Base-by-base conservation (phyloP, 1,140 invertebrate species). In the Plectrocnemia conspersa region DNA sequence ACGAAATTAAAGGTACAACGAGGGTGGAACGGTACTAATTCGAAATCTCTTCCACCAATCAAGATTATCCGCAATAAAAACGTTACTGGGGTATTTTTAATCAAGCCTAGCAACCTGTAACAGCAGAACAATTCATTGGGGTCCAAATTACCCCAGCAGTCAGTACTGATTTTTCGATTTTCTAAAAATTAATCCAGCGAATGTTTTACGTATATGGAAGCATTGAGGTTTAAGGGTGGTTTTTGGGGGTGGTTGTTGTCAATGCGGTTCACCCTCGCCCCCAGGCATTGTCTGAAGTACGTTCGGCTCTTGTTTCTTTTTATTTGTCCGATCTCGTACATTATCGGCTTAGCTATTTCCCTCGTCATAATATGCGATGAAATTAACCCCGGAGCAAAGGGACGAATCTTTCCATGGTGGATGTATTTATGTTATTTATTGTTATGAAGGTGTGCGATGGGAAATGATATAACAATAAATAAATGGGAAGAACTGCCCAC, bases 61-160 rank as follows among this genome's bases (percentile, higher is more conserved):
- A 62, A 48, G 60, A 62, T 62, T 62, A 62, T 62, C 60, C 56
- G 59, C 60, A 62, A 62, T 62, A 62, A 62, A 62, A 62, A 62
- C 60, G 56, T 58, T 62, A 42, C 42, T 18, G 19, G 19, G 52
- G 60, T 62, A 62, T 62, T 62, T 62, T 62, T 62, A 62, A 62
- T 62, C 60, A 62, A 61, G 57, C 29, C 47, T n/a, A n/a, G n/a
- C 44, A 60, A 47, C 54, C 59, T 56, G 59, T 48, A 52, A 19
- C 16, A 42, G 15, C 40, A 15, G 5, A 38, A 15, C 36, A 13
- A 15, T 19, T 19, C 13, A 15, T 13, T 10, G 13, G n/a, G 15
- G 13, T 13, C 36, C 16, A 19, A 19, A 40, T 40, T 40, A 40
- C 16, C 36, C 11, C 15, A 40, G 21, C 16, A 4, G n/a, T 40